phyloP scores from a whole-genome alignment of 2,797 vertebrate genomes.

The Eospalax fontanierii region DNA sequence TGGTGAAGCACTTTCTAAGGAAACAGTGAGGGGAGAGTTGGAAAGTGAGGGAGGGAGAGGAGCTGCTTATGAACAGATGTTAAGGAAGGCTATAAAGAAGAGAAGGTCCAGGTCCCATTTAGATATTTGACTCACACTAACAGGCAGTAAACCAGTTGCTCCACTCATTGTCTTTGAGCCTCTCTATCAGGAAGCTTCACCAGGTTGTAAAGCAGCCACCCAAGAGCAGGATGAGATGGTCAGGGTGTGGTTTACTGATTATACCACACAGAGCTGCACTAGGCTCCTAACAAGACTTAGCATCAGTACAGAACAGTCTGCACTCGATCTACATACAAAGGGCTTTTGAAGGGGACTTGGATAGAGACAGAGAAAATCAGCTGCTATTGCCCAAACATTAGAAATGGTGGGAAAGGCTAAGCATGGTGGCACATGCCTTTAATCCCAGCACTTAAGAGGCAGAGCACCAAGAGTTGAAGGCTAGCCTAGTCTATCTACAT shows the following conservation, averaged over 20 bases:
- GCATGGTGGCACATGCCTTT: too few relatives aligned
- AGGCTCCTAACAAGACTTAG: neutral
- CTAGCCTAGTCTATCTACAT: too few relatives aligned
- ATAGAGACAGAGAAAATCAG: slow-evolving; percentile 8
- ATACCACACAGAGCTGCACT: neutral
- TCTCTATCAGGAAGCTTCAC: slow-evolving; percentile 25
- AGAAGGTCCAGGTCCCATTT: neutral
- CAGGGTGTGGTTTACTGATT: neutral
- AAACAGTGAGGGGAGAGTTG: neutral
- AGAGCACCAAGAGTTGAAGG: too few relatives aligned
- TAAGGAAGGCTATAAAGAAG: slow-evolving; percentile 21
- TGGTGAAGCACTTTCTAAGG: neutral
- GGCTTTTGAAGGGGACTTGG: neutral
- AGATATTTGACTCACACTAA: slow-evolving; percentile 20
- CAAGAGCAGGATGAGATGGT: slow-evolving; percentile 3
- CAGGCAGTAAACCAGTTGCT: neutral
- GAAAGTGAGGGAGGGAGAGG: neutral
- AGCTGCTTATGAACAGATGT: neutral
- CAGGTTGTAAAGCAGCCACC: slow-evolving; percentile 61
- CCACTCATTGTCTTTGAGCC: slow-evolving; percentile 56
- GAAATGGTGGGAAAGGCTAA: neutral
- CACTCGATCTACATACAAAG: slow-evolving; percentile 29
- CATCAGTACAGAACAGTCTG: slow-evolving; percentile 9
- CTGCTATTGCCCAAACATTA: neutral
- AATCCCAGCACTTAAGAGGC: too few relatives aligned